A percentile compares a stretch with the other conserved stretches of the same genome.
These are phyloP conservation scores for Anniella stebbinsi DNA, from an alignment of 2,797 vertebrate genomes.

Conservation along the genomic window DNA sequence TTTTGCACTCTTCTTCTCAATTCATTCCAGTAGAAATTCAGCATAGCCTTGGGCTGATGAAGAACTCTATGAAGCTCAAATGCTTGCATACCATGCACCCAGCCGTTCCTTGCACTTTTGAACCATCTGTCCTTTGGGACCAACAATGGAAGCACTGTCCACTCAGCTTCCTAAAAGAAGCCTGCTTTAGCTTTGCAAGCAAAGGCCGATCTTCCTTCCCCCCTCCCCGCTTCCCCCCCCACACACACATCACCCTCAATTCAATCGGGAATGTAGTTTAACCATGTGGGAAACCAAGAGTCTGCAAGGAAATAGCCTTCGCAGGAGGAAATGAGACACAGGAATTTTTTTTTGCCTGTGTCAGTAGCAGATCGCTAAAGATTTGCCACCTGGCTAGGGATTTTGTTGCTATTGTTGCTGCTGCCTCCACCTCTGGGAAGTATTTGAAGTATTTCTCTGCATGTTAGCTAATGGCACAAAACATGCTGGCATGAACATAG, in stretches of 20 bases:
- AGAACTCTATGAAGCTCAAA: not conserved
- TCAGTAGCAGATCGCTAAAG: not conserved
- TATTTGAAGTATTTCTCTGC: not conserved
- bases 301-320: not conserved
- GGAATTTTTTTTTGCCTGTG: not conserved
- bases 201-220: not conserved
- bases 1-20: not conserved
- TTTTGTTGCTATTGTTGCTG: not conserved
- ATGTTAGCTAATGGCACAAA: not conserved
- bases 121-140: not conserved
- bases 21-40: too few relatives aligned
- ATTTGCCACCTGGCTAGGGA: not conserved
- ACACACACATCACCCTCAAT: not conserved
- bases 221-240: not conserved
- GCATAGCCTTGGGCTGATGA: not conserved
- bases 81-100: not conserved
- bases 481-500: not conserved
- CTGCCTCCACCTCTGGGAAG: not conserved
- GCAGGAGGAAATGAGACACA: constrained; percentile 25
- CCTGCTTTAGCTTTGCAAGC: not conserved
- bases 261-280: not conserved
- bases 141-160: not conserved
- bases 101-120: not conserved
- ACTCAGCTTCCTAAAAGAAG: not conserved
- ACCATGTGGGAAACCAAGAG: not conserved